Evolutionary conservation across 35 echinoderm and acorn worm genomes (phyloP).

Genomic region (Hemicentrotus pulcherrimus): DNA sequence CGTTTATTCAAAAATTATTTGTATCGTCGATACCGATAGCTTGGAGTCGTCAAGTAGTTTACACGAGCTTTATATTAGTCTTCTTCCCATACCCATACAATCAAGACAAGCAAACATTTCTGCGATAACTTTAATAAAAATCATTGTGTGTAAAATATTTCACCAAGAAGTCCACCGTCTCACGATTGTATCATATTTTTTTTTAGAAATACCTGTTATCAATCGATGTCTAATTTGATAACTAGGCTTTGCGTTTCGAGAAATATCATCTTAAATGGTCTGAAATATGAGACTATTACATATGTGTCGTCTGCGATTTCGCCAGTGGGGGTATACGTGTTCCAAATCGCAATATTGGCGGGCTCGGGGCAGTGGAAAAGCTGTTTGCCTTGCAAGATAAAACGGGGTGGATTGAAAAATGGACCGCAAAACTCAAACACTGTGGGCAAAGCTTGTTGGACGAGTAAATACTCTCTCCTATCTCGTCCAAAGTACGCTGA

Average conservation of each 20-base stretch:
- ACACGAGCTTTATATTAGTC: background rate
- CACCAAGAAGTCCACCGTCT: background rate
- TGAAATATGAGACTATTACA: background rate
- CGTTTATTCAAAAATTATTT: too few species aligned
- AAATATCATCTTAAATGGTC: background rate
- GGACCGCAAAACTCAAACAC: conserved; percentile 5
- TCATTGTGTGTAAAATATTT: background rate
- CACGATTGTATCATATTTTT: background rate
- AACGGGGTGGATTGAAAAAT: conserved; percentile 3
- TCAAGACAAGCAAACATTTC: background rate
- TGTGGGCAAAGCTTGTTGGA: background rate
- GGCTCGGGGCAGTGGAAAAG: background rate
- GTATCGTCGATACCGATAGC: background rate
- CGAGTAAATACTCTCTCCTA: background rate
- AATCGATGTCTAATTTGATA: background rate
- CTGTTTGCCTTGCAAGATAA: conserved; percentile 1
- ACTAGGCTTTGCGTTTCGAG: background rate
- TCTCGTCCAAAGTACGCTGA: background rate
- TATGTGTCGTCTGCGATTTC: background rate
- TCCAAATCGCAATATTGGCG: background rate
- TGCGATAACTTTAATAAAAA: background rate
- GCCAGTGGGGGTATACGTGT: conserved; percentile 6
- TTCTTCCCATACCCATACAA: background rate
- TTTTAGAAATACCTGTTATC: background rate
- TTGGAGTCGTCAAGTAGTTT: background rate